Evolutionary conservation across 2,113 vertebrate genomes (phyloP).

Genomic region (Eudyptes chrysolophus): DNA sequence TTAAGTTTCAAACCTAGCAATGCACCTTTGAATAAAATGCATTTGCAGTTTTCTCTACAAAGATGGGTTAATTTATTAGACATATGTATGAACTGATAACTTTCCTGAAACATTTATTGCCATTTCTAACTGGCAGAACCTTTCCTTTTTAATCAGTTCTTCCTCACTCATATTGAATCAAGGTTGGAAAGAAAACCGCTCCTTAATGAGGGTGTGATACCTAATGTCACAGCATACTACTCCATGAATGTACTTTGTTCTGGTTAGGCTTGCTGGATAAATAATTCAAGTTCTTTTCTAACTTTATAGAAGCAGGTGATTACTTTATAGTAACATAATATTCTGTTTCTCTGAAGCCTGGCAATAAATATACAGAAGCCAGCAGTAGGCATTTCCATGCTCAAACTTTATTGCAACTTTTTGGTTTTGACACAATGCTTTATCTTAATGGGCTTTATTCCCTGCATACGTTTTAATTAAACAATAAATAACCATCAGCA

Average conservation of each 20-base stretch:
- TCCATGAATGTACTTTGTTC: background rate
- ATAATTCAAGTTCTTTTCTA: background rate
- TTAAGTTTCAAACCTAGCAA: background rate
- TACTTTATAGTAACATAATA: background rate
- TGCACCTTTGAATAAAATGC: background rate
- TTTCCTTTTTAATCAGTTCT: background rate
- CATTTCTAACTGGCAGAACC: background rate
- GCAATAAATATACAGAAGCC: background rate
- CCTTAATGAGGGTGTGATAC: background rate
- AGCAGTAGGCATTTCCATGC: background rate
- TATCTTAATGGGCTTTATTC: background rate
- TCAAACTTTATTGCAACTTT: conserved; percentile 1
- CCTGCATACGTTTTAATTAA: background rate
- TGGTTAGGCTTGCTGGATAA: background rate
- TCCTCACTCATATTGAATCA: background rate
- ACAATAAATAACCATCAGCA: conserved; percentile 18
- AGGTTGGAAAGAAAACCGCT: background rate
- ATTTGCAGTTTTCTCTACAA: background rate
- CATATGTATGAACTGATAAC: background rate
- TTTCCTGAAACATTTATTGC: background rate
- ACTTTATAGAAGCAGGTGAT: background rate
- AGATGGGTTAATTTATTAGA: background rate
- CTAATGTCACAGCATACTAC: background rate
- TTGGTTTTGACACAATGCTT: background rate
- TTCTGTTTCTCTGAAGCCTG: background rate